Evolutionary conservation across 2,888 invertebrate genomes (phyloP).

Genomic region (Coelopa pilipes): DNA sequence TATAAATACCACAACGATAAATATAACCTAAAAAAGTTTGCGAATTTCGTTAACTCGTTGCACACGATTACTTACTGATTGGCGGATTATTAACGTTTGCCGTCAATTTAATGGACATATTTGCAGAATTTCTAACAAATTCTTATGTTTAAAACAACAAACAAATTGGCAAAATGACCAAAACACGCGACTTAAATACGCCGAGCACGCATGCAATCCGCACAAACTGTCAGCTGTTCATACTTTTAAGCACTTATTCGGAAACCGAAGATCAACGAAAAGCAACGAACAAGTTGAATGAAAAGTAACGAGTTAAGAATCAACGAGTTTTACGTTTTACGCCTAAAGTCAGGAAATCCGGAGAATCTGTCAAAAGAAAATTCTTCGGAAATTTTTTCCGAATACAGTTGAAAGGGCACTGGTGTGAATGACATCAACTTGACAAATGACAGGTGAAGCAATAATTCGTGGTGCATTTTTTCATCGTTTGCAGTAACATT

Average conservation of each 20-base stretch:
- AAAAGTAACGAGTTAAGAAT: no score
- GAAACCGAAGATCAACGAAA: neutral
- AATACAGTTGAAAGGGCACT: constrained; percentile 1
- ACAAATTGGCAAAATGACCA: neutral
- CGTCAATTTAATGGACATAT: constrained; percentile 62
- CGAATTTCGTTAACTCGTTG: neutral
- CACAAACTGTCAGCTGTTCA: no score
- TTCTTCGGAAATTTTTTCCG: neutral
- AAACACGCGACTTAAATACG: neutral
- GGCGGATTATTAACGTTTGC: constrained; percentile 66
- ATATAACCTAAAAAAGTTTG: constrained; percentile 54
- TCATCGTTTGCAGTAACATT: neutral
- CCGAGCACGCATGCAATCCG: no score
- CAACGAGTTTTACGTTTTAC: no score
- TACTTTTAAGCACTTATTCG: no score
- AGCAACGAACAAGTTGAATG: no score
- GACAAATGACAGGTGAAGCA: neutral
- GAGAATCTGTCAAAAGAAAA: no score
- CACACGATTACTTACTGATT: constrained; percentile 59
- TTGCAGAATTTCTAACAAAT: constrained; percentile 21
- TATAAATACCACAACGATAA: constrained; percentile 45
- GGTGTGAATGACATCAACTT: constrained; percentile 8
- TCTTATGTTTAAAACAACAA: neutral
- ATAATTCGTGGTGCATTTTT: constrained; percentile 11
- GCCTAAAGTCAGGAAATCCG: no score